Evolutionary conservation across 1,140 invertebrate species (phyloP).

Genomic region (Cherax quadricarinatus): DNA sequence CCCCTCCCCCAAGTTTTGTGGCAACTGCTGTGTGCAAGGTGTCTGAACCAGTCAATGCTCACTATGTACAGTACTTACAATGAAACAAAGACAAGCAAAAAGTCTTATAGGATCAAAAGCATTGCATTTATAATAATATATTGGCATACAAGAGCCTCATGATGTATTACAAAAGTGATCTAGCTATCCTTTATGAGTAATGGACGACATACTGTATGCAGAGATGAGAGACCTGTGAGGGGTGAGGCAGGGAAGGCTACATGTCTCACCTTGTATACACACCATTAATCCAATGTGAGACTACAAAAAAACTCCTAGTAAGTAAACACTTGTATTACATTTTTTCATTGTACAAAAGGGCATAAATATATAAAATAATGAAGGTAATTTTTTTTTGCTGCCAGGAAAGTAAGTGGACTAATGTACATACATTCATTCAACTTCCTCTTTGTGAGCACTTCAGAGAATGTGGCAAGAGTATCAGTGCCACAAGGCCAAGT

Average conservation of each 20-base stretch:
- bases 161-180: conserved; percentile 68
- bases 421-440: not conserved
- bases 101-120: conserved; percentile 63
- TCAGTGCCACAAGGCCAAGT: not conserved
- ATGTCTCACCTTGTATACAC: not conserved
- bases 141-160: conserved; percentile 68
- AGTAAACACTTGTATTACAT: not conserved
- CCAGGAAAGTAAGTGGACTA: not conserved
- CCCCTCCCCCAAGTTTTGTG: not conserved
- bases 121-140: conserved; percentile 68
- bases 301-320: conserved; percentile 10
- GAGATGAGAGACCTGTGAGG: conserved; percentile 60
- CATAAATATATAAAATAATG: conserved; percentile 26
- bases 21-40: conserved; percentile 10
- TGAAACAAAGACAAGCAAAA: conserved; percentile 71
- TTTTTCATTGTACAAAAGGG: conserved; percentile 30
- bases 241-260: conserved; percentile 33
- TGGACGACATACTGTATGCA: conserved; percentile 67
- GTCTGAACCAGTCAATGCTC: conserved; percentile 24
- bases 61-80: conserved; percentile 70
- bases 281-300: conserved; percentile 8
- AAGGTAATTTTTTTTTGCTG: not conserved
- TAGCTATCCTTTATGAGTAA: conserved; percentile 67
- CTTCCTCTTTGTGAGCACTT: not conserved
- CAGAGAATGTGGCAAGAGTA: not conserved